phyloP scores from a whole-genome alignment of 1,140 invertebrate species.

The Helicoverpa zea region DNA sequence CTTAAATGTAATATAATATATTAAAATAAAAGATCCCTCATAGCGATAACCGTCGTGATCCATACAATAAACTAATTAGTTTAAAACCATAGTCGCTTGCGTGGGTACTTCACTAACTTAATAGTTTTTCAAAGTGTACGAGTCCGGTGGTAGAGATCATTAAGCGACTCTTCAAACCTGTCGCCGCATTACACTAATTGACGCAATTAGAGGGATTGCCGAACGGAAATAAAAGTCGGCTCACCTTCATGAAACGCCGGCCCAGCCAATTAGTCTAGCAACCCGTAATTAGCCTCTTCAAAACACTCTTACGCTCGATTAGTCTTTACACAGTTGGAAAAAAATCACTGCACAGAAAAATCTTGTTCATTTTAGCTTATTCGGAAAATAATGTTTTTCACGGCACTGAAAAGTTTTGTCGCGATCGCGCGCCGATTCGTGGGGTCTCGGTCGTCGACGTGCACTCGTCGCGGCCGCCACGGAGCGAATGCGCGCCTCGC shows the following conservation, averaged over 20 bases:
- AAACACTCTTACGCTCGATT: constrained; percentile 69
- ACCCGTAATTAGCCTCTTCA: constrained; percentile 83
- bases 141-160: constrained; percentile 75
- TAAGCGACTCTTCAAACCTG: constrained; percentile 84
- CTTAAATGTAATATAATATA: constrained; percentile 15
- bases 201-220: constrained; percentile 86
- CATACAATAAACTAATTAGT: constrained; percentile 54
- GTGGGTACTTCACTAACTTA: constrained; percentile 56
- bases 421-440: constrained; percentile 71
- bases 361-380: constrained; percentile 70
- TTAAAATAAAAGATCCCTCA: constrained; percentile 24
- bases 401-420: constrained; percentile 83
- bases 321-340: constrained; percentile 74
- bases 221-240: constrained; percentile 86
- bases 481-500: constrained; percentile 67
- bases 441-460: constrained; percentile 57
- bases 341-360: constrained; percentile 74
- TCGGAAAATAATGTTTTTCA: constrained; percentile 65
- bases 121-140: constrained; percentile 75
- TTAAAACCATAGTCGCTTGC: constrained; percentile 44
- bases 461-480: constrained; percentile 63
- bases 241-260: constrained; percentile 86
- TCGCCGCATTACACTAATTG: constrained; percentile 86
- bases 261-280: constrained; percentile 83
- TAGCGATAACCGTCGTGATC: constrained; percentile 40